Evolutionary conservation across 53 echinoderm and acorn worm genomes (phyloP).

Genomic region (Apostichopus leukothele): DNA sequence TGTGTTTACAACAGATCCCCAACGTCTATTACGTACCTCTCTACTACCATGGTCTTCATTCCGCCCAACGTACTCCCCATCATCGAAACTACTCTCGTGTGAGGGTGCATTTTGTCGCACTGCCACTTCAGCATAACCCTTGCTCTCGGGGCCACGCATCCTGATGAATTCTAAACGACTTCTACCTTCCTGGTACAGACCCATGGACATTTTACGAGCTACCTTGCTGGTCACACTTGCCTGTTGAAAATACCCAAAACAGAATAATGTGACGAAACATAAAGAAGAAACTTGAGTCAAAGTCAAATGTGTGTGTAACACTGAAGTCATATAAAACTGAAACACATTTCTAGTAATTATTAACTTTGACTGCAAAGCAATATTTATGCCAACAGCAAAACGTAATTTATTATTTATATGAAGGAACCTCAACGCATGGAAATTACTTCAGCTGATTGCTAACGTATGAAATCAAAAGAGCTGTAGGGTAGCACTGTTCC

Average conservation of each 20-base stretch:
- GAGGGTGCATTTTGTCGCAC: slow-evolving; percentile 63
- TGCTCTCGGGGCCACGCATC: slow-evolving; percentile 97
- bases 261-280: not conserved
- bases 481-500: too few relatives aligned
- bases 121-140: slow-evolving; percentile 95
- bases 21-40: slow-evolving; percentile 11
- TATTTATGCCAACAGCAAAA: too few relatives aligned
- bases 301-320: too few relatives aligned
- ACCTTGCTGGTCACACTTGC: slow-evolving; percentile 84
- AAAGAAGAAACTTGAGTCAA: not conserved
- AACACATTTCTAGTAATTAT: too few relatives aligned
- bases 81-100: slow-evolving; percentile 28
- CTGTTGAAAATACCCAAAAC: slow-evolving; percentile 26
- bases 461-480: too few relatives aligned
- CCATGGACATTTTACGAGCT: slow-evolving; percentile 79
- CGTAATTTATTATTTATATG: too few relatives aligned
- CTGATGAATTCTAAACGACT: slow-evolving; percentile 90
- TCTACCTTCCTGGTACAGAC: slow-evolving; percentile 72
- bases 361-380: too few relatives aligned
- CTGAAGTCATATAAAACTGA: too few relatives aligned
- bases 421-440: too few relatives aligned
- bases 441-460: too few relatives aligned
- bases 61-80: slow-evolving; percentile 16
- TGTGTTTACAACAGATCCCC: too few relatives aligned
- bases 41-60: slow-evolving; percentile 20